These are phyloP conservation scores for Odocoileus hemionus DNA, from an alignment of 2,113 vertebrate species.

Conservation along the genomic window DNA sequence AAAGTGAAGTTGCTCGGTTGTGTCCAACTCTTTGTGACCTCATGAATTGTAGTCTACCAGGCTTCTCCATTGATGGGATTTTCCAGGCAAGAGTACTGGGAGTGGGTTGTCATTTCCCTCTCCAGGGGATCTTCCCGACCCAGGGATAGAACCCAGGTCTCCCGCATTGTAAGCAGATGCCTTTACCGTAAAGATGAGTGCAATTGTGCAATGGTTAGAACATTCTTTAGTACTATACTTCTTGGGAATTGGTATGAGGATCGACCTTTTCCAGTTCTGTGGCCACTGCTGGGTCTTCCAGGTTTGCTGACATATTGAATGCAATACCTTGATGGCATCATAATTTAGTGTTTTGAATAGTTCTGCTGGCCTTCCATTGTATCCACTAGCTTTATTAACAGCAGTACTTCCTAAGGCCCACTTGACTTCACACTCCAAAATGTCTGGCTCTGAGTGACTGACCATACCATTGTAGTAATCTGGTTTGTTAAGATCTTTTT, in stretches of 20 bases:
- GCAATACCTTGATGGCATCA: background rate
- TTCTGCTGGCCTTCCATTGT: background rate
- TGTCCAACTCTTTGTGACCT: background rate
- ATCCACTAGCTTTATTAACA: background rate
- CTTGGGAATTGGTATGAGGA: background rate
- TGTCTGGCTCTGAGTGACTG: background rate
- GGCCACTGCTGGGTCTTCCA: background rate
- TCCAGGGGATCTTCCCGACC: background rate
- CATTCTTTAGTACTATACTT: background rate
- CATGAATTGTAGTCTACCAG: background rate
- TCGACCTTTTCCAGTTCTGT: background rate
- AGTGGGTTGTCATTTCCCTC: background rate
- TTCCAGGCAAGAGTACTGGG: background rate
- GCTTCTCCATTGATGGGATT: background rate
- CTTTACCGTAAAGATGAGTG: background rate
- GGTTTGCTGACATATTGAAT: background rate
- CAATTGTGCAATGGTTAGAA: background rate
- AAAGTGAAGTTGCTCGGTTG: background rate
- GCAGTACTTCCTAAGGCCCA: background rate
- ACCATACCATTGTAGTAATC: background rate
- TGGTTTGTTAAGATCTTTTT: background rate
- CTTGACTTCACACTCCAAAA: background rate
- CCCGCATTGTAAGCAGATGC: fast-evolving
- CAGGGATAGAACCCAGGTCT: background rate
- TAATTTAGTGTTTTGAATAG: background rate